phyloP scores from a whole-genome alignment of 1,140 invertebrate species.

The Drosophila orosa region DNA sequence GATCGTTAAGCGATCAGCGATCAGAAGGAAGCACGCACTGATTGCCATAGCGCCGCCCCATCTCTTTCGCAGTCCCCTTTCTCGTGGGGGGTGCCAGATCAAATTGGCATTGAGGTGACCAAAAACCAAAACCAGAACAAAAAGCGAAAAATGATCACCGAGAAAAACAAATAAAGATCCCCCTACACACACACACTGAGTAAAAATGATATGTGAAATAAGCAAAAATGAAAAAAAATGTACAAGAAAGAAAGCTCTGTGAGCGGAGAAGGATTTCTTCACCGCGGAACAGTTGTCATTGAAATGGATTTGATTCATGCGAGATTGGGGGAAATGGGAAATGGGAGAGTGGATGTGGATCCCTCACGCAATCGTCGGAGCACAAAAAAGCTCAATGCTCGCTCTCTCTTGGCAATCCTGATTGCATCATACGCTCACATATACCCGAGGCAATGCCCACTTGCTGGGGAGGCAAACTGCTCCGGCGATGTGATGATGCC shows the following conservation, averaged over 20 bases:
- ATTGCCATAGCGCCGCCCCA: slow-evolving; percentile 9
- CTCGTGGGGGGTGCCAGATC: slow-evolving; percentile 60
- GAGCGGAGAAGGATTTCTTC: slow-evolving; percentile 44
- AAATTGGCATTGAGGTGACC: slow-evolving; percentile 78
- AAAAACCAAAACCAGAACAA: slow-evolving; percentile 72
- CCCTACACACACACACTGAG: slow-evolving; percentile 19
- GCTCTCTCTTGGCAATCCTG: slow-evolving; percentile 52
- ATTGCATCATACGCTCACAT: slow-evolving; percentile 78
- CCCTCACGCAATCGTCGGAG: slow-evolving; percentile 50
- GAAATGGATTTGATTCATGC: slow-evolving; percentile 66
- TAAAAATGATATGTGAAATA: slow-evolving; percentile 66
- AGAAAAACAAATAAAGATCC: slow-evolving; percentile 61
- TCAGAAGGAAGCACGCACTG: slow-evolving; percentile 30
- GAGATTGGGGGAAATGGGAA: slow-evolving; percentile 21
- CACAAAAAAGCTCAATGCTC: slow-evolving; percentile 49
- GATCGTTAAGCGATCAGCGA: slow-evolving; percentile 45
- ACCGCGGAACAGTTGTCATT: slow-evolving; percentile 63
- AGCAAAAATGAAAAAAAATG: slow-evolving; percentile 31
- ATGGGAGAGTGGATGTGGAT: slow-evolving; percentile 5
- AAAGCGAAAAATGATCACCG: slow-evolving; percentile 79
- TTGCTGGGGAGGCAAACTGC: slow-evolving; percentile 45
- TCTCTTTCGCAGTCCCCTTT: slow-evolving; percentile 1
- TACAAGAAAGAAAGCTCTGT: slow-evolving; percentile 44
- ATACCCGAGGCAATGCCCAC: slow-evolving; percentile 55
- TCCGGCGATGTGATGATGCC: slow-evolving; percentile 13